Percentiles rank a stretch among this genome's conserved stretches.
Conservation (phyloP, 2,113 vertebrate genomes). For the Otocyon megalotis region DNA sequence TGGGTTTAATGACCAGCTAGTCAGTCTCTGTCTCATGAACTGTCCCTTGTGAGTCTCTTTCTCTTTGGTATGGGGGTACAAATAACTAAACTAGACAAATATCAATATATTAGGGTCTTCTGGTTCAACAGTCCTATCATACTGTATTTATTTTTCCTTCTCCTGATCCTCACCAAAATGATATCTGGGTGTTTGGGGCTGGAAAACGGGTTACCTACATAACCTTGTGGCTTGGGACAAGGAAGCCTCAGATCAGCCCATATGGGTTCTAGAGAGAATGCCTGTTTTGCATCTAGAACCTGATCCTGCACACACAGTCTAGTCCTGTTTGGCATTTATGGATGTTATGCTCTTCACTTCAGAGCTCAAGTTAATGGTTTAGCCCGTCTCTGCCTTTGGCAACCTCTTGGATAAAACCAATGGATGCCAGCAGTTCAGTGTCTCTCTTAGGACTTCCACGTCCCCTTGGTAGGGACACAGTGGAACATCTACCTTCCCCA, state of each 20-base stretch:
- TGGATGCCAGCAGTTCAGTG: neutral
- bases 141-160: neutral
- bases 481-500: neutral
- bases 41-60: neutral
- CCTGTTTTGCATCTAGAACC: neutral
- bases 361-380: neutral
- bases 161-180: neutral
- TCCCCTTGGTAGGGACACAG: neutral
- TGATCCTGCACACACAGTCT: neutral
- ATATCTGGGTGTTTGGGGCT: neutral
- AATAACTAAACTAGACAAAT: neutral
- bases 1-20: neutral
- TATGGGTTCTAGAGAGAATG: neutral
- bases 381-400: neutral
- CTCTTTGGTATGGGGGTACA: neutral
- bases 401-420: neutral
- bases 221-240: neutral
- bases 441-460: neutral
- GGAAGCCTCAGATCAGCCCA: neutral
- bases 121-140: neutral
- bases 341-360: neutral
- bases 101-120: neutral
- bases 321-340: neutral
- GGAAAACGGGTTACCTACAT: neutral
- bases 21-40: neutral